A percentile compares a stretch with the other conserved stretches of the same genome.
phyloP scores from a whole-genome alignment of 2,797 vertebrate species.

The Molothrus ater region DNA sequence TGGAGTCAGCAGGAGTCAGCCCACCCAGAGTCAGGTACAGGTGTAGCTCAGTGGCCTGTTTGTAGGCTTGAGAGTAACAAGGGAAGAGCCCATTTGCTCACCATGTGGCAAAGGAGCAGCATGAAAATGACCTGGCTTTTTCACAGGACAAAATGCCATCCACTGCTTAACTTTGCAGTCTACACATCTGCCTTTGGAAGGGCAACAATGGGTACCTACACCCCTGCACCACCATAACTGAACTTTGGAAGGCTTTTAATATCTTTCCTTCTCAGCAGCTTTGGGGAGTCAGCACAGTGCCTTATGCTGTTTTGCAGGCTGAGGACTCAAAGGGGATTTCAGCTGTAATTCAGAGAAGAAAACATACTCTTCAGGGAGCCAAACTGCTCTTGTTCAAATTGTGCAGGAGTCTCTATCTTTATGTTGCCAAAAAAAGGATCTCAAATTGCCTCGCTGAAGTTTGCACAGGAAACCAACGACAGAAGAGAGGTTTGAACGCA shows the following conservation, averaged over 20 bases:
- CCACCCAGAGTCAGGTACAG: neutral
- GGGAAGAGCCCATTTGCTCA: rapidly evolving
- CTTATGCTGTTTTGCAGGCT: neutral
- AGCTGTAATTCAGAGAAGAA: neutral
- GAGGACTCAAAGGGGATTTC: neutral
- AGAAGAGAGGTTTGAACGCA: neutral
- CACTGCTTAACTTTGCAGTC: neutral
- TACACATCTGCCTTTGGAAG: neutral
- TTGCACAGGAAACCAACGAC: neutral
- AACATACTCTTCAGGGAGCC: rapidly evolving
- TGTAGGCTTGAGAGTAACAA: neutral
- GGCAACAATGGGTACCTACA: neutral
- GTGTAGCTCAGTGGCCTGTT: neutral
- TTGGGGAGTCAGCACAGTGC: neutral
- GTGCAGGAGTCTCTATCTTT: neutral
- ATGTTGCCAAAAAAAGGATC: neutral
- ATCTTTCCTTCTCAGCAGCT: neutral
- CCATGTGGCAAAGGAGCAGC: neutral
- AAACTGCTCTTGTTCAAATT: neutral
- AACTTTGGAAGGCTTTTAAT: neutral
- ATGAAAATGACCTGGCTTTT: neutral
- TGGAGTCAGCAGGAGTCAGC: neutral
- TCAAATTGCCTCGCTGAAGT: neutral
- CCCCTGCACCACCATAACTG: neutral
- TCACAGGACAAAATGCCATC: neutral